These are phyloP conservation scores for Melanostoma scalare DNA, from an alignment of 2,888 invertebrate genomes.

Conservation along the genomic window DNA sequence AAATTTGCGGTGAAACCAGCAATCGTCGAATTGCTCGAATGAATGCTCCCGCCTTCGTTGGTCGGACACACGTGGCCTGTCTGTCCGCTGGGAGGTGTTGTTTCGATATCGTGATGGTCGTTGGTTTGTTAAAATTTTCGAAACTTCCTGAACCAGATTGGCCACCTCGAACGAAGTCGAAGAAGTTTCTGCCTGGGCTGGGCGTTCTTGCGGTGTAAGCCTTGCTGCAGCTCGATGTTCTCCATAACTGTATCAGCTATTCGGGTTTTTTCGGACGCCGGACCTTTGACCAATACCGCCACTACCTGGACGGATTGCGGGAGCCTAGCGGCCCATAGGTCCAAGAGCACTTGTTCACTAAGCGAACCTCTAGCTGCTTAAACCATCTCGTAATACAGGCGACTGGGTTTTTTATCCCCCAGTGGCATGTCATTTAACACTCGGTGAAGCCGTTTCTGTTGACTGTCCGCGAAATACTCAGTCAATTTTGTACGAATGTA, in stretches of 20 bases:
- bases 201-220: neutral
- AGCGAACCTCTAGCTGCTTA: conserved; percentile 13
- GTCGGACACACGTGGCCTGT: conserved; percentile 4
- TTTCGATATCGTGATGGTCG: conserved; percentile 4
- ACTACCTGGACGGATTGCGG: conserved; percentile 10
- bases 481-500: neutral
- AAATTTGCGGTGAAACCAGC: conserved; percentile 3
- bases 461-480: conserved; percentile 2
- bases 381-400: conserved; percentile 32
- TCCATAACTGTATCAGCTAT: conserved; percentile 15
- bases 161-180: neutral
- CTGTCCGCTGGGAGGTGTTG: conserved; percentile 1
- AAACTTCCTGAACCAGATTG: conserved; percentile 4
- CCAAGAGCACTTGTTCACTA: conserved; percentile 14
- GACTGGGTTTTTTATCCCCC: conserved; percentile 11
- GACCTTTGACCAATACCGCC: conserved; percentile 5
- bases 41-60: conserved; percentile 1
- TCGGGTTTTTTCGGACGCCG: conserved; percentile 8
- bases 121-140: conserved; percentile 1
- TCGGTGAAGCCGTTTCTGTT: conserved; percentile 9
- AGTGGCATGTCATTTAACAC: conserved; percentile 2
- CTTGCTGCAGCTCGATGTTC: neutral
- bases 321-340: conserved; percentile 18
- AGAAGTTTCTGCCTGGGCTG: neutral
- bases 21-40: neutral